Base-by-base conservation (phyloP, 2,888 invertebrate species). In the Emesis furor region DNA sequence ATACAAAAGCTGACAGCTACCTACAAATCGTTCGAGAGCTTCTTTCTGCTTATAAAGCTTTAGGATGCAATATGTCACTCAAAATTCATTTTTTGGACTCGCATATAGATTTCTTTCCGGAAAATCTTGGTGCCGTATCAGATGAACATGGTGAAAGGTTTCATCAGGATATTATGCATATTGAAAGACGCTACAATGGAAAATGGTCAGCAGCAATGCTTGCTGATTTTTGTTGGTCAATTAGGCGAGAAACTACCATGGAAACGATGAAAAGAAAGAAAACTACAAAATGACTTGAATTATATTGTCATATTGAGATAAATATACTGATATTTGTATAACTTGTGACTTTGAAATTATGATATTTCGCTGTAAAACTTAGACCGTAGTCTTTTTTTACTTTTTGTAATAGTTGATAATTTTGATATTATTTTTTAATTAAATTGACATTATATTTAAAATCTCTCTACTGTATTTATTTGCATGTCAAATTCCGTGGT, bases 71-170 rank as follows among this genome's bases (percentile, higher is more conserved):
- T 14, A 46, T 46, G 46, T 46, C 46, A 46, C 46, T 78, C 32
- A 83, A 80, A 73, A 83, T 80, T 69, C 72, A 93, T 86, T 92
- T 91, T 85, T 88, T 93, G 55, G 81, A 92, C 82, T 91, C 86
- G 39, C 92, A 94, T 83, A 75, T 93, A 51, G 90, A 92, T 81
- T 89, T 88, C 79, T 94, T 94, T 87, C 92, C 92, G 14, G 87
- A 91, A 86, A 94, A 93, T 88, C 85, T 91, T 65, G 92, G 91
- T 73, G 90, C 84, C 77, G 86, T 90, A 39, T 92, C 92, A 83
- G 93, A 32, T 46, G 46, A 46, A 3, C 46, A 46, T 46, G 46
- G 46, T 14, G 46, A 46, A 46, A 46, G 46, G 46, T 94, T 93
- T 79, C 93, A 93, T 83, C 93, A 93, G 80, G 93, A 93, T 76